Base-by-base conservation (phyloP, 1,140 invertebrate genomes). In the Philaenus spumarius region DNA sequence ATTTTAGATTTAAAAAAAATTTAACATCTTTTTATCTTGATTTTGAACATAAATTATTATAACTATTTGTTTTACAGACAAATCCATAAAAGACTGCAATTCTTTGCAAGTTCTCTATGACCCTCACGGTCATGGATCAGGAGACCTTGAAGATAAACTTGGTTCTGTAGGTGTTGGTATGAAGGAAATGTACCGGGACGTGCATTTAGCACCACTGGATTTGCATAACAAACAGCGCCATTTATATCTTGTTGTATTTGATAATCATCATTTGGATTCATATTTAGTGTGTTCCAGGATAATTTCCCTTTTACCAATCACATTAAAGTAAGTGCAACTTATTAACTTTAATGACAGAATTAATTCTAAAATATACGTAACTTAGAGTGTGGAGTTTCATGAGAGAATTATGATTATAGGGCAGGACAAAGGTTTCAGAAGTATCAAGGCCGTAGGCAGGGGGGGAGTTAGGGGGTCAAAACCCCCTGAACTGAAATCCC, bases 261-360 rank as follows among this genome's bases (percentile, higher is more conserved):
- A 95, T 66, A 81, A 82, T 53, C 81, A 81, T 40, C 87, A 91
- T 69, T 71, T 80, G 1, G 87, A 93, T 61, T 85, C 84, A 42
- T 89, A 90, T 67, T 72, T 93, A 61, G 84, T 83, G 0, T 97
- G 94, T 72, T 87, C 91, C 12, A 88, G 88, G 71, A 84, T 97
- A 57, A 78, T 82, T 61, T 75, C 82, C 22, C 78, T 81, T 19
- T 79, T 78, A 64, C 75, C 83, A 1, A 77, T 82, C 60, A 77
- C 77, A 39, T 77, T 82, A 20, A 89, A 86, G 87, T 90, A 72
- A 82, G 80, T 78, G 39, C 34, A n/a, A n/a, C n/a, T n/a, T n/a
- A n/a, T n/a, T n/a, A n/a, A n/a, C n/a, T n/a, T n/a, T n/a, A n/a
- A n/a, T n/a, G n/a, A n/a, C n/a, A n/a, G n/a, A n/a, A n/a, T n/a